These are phyloP conservation scores for Urosaurus nigricauda DNA, from an alignment of 2,797 vertebrate genomes.

Conservation along the genomic window DNA sequence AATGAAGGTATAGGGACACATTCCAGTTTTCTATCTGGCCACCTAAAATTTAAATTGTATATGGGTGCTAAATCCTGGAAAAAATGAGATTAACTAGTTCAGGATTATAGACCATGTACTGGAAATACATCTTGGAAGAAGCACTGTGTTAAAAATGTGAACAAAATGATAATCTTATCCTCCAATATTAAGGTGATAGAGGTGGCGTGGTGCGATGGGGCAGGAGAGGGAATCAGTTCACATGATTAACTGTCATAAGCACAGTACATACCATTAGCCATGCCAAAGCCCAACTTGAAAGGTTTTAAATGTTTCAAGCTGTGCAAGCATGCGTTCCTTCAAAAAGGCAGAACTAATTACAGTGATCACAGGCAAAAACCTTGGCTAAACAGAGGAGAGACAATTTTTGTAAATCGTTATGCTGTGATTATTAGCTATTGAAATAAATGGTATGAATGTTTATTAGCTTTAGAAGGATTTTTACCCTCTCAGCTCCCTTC, in stretches of 20 bases:
- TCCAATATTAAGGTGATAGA: conserved; percentile 67
- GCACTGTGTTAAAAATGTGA: conserved; percentile 44
- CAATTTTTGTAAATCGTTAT: conserved; percentile 72
- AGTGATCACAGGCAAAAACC: conserved; percentile 68
- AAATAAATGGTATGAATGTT: conserved; percentile 64
- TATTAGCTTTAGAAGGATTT: conserved; percentile 64
- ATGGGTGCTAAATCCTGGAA: neutral
- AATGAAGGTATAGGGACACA: no score
- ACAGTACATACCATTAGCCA: conserved; percentile 70
- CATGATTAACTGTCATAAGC: conserved; percentile 80
- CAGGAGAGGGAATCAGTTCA: conserved; percentile 65
- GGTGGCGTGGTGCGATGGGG: neutral
- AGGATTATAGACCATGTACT: conserved; percentile 46
- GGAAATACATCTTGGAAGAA: conserved; percentile 72
- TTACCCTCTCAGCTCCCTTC: conserved; percentile 49
- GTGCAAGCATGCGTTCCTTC: conserved; percentile 74
- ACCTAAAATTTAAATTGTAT: no score
- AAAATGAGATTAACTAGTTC: conserved; percentile 13
- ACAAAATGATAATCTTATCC: conserved; percentile 65
- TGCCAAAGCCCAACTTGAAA: conserved; percentile 77
- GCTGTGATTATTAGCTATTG: conserved; percentile 62
- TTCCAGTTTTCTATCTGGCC: no score
- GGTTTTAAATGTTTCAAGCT: conserved; percentile 79
- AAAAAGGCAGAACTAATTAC: conserved; percentile 72
- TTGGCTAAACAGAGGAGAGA: conserved; percentile 70